These are phyloP conservation scores for Struthio camelus DNA, from an alignment of 2,113 vertebrate species.

Conservation along the genomic window DNA sequence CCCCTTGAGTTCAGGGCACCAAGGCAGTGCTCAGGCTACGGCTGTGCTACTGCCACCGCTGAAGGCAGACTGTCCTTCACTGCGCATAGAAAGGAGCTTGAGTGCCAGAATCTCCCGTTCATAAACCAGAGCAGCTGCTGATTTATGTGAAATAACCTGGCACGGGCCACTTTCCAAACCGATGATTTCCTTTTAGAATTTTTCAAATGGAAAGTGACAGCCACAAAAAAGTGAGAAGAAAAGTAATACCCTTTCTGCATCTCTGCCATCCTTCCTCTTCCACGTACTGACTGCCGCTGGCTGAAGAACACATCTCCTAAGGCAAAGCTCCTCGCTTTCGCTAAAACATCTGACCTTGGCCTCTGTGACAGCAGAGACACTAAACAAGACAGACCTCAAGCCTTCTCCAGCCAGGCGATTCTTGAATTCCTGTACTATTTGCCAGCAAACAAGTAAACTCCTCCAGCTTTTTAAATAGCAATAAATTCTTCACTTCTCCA, in stretches of 20 bases:
- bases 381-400: neutral
- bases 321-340: neutral
- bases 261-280: neutral
- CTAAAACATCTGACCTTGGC: neutral
- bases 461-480: conserved; percentile 4
- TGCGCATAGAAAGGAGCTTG: neutral
- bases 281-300: neutral
- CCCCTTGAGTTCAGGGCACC: neutral
- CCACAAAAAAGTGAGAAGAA: neutral
- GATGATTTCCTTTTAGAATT: neutral
- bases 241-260: neutral
- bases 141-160: neutral
- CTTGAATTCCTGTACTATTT: neutral
- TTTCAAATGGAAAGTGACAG: neutral
- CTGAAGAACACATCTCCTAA: neutral
- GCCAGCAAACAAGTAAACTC: conserved; percentile 7
- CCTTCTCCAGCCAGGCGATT: neutral
- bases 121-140: neutral
- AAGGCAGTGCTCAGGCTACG: neutral
- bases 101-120: neutral
- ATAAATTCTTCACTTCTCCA: conserved; percentile 6
- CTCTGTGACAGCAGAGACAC: neutral
- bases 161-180: neutral
- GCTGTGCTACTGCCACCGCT: neutral
- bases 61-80: neutral